phyloP scores from a whole-genome alignment of 2,113 vertebrate species.

The Symphodus melops region DNA sequence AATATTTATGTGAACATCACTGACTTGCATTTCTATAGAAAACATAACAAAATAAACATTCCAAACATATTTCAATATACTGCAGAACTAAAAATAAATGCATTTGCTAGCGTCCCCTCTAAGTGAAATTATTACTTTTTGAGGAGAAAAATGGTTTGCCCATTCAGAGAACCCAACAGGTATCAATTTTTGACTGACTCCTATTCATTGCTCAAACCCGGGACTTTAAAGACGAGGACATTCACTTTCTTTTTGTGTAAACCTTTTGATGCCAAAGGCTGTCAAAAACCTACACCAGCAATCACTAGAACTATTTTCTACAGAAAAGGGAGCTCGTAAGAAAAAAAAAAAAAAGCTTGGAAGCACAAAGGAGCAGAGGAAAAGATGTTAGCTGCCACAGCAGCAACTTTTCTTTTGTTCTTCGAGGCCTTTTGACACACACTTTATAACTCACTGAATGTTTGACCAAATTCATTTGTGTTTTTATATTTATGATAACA shows the following conservation, averaged over 20 bases:
- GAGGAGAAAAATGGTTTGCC: slow-evolving; percentile 9
- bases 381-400: slow-evolving; percentile 55
- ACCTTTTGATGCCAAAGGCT: slow-evolving; percentile 54
- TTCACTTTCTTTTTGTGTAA: slow-evolving; percentile 60
- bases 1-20: not conserved
- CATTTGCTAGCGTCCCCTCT: slow-evolving; percentile 12
- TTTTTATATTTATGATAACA: slow-evolving; percentile 1
- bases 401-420: slow-evolving; percentile 30
- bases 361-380: slow-evolving; percentile 44
- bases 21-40: not conserved
- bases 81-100: not conserved
- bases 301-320: slow-evolving; percentile 48
- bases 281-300: slow-evolving; percentile 54
- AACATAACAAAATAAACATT: not conserved
- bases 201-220: slow-evolving; percentile 40
- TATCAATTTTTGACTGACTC: slow-evolving; percentile 36
- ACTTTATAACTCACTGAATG: slow-evolving; percentile 1
- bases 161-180: slow-evolving; percentile 10
- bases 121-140: slow-evolving; percentile 21
- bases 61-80: not conserved
- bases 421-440: slow-evolving; percentile 27
- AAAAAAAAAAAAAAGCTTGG: slow-evolving; percentile 51
- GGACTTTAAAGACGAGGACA: slow-evolving; percentile 49
- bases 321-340: slow-evolving; percentile 49
- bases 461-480: slow-evolving; percentile 10